These are phyloP conservation scores for Brenthis ino DNA, from an alignment of 2,888 invertebrate genomes.

Conservation along the genomic window DNA sequence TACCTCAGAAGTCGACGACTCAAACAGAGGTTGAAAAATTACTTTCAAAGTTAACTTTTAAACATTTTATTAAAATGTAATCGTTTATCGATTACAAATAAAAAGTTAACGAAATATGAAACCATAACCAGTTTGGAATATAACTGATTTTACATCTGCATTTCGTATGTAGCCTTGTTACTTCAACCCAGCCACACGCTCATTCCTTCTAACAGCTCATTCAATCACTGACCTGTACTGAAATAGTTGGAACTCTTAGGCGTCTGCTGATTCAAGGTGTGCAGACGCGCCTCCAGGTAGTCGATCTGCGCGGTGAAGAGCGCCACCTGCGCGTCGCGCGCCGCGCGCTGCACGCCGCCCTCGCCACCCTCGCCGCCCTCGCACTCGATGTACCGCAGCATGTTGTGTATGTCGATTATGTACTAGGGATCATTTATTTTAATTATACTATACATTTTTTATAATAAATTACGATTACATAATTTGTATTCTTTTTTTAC, in stretches of 20 bases:
- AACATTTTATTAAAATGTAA: no score
- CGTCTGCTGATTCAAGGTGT: conserved; percentile 46
- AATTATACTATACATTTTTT: no score
- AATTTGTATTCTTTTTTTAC: not conserved
- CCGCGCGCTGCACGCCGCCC: conserved; percentile 52
- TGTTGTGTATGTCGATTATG: conserved; percentile 81
- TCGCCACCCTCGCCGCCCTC: conserved; percentile 36
- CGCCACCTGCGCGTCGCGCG: conserved; percentile 78
- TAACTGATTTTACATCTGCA: not conserved
- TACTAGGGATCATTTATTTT: conserved; percentile 51
- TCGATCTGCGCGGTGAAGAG: conserved; percentile 81
- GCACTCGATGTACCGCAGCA: conserved; percentile 76
- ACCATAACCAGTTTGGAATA: no score
- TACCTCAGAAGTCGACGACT: no score
- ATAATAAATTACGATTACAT: not conserved
- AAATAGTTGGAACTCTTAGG: conserved; percentile 58
- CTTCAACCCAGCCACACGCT: no score
- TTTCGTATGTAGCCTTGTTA: no score
- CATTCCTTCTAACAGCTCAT: not conserved
- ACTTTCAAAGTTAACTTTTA: no score
- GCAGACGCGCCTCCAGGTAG: conserved; percentile 67
- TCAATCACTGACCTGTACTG: conserved; percentile 53
- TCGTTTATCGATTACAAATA: no score
- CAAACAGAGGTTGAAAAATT: no score
- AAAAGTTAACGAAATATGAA: no score